These are phyloP conservation scores for Ectemnius lituratus DNA, from an alignment of 2,888 invertebrate genomes.

Conservation along the genomic window DNA sequence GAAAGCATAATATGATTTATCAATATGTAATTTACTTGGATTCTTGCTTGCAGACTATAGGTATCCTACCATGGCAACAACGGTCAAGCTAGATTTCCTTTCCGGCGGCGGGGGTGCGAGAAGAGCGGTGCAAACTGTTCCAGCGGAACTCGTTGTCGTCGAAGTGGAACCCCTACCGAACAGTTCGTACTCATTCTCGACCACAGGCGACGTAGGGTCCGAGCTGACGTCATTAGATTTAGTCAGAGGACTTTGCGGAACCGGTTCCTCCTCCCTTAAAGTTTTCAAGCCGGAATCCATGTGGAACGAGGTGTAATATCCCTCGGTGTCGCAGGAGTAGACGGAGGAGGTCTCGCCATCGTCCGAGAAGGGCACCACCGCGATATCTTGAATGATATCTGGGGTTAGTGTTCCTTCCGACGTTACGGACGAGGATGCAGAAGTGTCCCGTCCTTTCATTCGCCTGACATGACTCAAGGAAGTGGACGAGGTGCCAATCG, in stretches of 20 bases:
- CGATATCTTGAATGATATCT: constrained; percentile 88
- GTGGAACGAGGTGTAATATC: constrained; percentile 98
- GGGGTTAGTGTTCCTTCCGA: constrained; percentile 92
- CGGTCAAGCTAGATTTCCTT: constrained; percentile 85
- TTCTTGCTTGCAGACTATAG: background rate
- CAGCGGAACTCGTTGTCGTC: constrained; percentile 93
- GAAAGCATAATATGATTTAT: background rate
- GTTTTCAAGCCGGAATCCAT: constrained; percentile 96
- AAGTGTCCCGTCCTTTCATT: constrained; percentile 80
- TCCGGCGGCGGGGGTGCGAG: constrained; percentile 91
- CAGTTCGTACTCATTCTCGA: constrained; percentile 93
- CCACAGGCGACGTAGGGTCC: constrained; percentile 85
- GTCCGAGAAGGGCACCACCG: constrained; percentile 80
- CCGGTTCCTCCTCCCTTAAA: constrained; percentile 86
- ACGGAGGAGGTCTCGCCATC: constrained; percentile 94
- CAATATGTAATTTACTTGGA: background rate
- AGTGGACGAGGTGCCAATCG: constrained; percentile 77
- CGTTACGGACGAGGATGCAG: constrained; percentile 90
- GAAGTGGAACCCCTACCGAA: constrained; percentile 95
- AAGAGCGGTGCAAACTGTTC: constrained; percentile 92
- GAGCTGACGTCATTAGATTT: constrained; percentile 81
- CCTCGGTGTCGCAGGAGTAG: constrained; percentile 97
- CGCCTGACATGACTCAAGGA: constrained; percentile 75
- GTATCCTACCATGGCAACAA: constrained; percentile 73
- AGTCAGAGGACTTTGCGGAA: constrained; percentile 85